These are phyloP conservation scores for Cercopithecus mona DNA, from an alignment of 2,113 vertebrate genomes.

Conservation along the genomic window DNA sequence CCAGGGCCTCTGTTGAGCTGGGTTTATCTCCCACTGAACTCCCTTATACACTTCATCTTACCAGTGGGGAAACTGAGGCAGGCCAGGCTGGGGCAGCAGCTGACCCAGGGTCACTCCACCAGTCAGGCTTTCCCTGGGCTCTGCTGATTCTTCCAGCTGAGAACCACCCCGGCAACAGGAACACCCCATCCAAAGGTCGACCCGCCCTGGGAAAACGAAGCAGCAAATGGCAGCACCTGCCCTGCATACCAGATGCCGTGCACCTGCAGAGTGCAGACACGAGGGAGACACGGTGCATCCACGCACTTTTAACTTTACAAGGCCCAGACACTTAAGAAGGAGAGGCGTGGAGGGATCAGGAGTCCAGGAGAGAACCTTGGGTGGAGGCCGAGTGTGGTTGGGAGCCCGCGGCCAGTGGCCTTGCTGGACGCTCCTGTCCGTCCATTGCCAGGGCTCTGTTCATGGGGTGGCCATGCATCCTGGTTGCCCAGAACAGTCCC, in stretches of 20 bases:
- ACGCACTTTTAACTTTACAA: background rate
- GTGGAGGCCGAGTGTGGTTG: background rate
- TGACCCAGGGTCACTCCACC: no score
- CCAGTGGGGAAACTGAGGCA: background rate
- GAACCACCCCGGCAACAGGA: background rate
- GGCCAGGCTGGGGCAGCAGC: background rate
- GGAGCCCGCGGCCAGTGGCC: background rate
- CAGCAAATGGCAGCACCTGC: background rate
- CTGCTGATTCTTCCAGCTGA: background rate
- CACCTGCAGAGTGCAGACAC: background rate
- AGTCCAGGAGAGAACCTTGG: background rate
- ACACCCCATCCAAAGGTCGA: background rate
- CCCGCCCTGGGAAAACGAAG: background rate
- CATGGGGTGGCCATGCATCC: accelerated
- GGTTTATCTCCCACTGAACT: background rate
- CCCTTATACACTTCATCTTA: background rate
- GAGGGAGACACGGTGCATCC: background rate
- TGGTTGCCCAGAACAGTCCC: background rate
- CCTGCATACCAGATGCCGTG: background rate
- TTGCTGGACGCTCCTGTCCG: accelerated
- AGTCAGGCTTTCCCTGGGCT: background rate
- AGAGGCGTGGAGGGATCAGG: background rate
- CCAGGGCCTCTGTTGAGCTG: accelerated
- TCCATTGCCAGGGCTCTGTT: background rate
- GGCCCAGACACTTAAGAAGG: background rate